Evolutionary conservation across 1,140 invertebrate species (phyloP), one percentile per base, ranked within the genome.

Genomic region (Diabrotica virgifera): DNA sequence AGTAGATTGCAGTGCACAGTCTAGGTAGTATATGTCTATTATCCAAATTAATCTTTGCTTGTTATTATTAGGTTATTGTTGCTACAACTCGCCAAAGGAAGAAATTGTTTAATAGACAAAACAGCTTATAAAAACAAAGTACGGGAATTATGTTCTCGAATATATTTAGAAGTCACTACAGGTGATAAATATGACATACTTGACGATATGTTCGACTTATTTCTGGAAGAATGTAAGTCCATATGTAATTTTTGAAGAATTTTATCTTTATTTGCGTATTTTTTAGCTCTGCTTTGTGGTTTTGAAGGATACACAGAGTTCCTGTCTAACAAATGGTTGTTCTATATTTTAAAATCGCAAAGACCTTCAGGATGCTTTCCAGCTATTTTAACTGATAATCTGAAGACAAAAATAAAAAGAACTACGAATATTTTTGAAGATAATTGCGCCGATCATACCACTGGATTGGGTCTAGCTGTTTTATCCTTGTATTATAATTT

Each of bases 391-490:
- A 54, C 37, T 13, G 71, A 66, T 35, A 12, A 55, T 4, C 52
- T 56, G 10, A 64, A 68, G 58, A 40, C 61, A 1, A 60, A 54
- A 36, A 59, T 65, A 6, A 74, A 64, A 63, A 65, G 70, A 53
- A 57, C 66, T 13, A 68, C 67, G 0, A 71, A 66, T 36, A 60
- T 67, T 24, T 74, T 72, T 14, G 46, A 64, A 12, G 73, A 74
- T 59, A 73, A 73, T 7, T 76, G 74, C 57, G 68, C 71, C 8
- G 73, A 76, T 54, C 74, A 76, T 58, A 71, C 72, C 8, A 76
- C 74, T 24, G 74, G 73, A 35, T 52, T 76, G 10, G 74, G 70
- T 46, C 58, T 65, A 8, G 74, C 74, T 12, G 68, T 70, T 53
- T 61, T 76, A 12, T 62, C 67, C 5, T 51, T 71, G 50, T 64